Evolutionary conservation across 2,113 vertebrate genomes (phyloP).

Genomic region (Emydura subglobosa): DNA sequence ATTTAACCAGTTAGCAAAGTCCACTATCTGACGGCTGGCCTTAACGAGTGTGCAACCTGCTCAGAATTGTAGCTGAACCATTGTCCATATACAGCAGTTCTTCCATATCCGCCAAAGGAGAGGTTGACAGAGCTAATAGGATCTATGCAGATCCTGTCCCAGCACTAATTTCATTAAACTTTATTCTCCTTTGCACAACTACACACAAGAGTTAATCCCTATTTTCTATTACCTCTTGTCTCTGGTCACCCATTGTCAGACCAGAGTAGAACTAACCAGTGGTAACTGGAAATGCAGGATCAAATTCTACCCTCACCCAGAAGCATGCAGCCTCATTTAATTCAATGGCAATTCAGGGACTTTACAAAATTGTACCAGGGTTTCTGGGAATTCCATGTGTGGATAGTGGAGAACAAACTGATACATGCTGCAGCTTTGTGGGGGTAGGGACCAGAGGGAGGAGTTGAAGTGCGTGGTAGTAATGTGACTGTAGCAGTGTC

Average conservation of each 20-base stretch:
- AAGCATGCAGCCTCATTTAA: neutral
- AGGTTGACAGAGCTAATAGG: neutral
- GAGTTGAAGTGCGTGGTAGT: neutral
- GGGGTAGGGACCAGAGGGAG: neutral
- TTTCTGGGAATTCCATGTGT: neutral
- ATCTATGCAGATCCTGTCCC: neutral
- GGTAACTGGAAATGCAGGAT: neutral
- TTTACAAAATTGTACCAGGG: neutral
- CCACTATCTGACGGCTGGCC: neutral
- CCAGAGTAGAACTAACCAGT: neutral
- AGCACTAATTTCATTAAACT: neutral
- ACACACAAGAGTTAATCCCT: neutral
- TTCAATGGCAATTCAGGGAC: neutral
- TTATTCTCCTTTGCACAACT: neutral
- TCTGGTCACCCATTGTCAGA: neutral
- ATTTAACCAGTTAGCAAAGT: neutral
- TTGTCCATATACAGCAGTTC: fast-evolving
- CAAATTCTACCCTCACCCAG: neutral
- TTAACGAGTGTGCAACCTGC: fast-evolving
- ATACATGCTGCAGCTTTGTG: too few species aligned
- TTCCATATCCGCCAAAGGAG: neutral
- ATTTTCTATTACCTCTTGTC: neutral
- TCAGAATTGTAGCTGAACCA: neutral
- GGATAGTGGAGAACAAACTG: neutral
- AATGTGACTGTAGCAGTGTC: neutral